Percentiles rank a stretch among this genome's conserved stretches.
Conservation (phyloP, 2,888 invertebrate species). For the Zygothrica quintamaculata region DNA sequence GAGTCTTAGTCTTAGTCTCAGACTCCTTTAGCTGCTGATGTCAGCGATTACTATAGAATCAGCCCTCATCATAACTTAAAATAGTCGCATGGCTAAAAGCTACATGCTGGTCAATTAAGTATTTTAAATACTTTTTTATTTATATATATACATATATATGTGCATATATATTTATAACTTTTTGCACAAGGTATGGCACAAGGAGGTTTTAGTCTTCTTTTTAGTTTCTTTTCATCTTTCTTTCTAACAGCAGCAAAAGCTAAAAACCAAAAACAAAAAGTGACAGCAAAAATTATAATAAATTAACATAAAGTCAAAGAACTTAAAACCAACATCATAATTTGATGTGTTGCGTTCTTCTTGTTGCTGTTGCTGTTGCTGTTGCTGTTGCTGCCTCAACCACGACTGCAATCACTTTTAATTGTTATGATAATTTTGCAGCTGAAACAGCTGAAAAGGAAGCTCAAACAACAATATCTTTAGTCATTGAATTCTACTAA, state of each 20-base stretch:
- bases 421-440: constrained; percentile 72
- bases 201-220: constrained; percentile 40
- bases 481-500: constrained; percentile 18
- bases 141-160: constrained; percentile 18
- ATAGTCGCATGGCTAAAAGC: constrained; percentile 56
- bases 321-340: constrained; percentile 51
- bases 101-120: constrained; percentile 59
- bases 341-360: constrained; percentile 40
- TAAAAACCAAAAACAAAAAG: constrained; percentile 3
- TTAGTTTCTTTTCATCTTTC: constrained; percentile 51
- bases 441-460: constrained; percentile 46
- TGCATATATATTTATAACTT: constrained; percentile 1
- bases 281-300: constrained; percentile 65
- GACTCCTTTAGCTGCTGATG: constrained; percentile 68
- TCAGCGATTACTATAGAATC: constrained; percentile 45
- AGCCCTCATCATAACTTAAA: constrained; percentile 71
- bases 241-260: constrained; percentile 12
- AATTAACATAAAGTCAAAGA: constrained; percentile 73
- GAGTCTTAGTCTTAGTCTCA: too few relatives aligned
- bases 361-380: constrained; percentile 36
- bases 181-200: constrained; percentile 22
- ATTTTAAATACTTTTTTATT: constrained; percentile 55
- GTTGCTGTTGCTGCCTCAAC: constrained; percentile 51
- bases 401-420: constrained; percentile 65
- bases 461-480: constrained; percentile 31